A percentile compares a stretch with the other conserved stretches of the same genome.
Conservation (phyloP, 2,888 invertebrate genomes). For the Leucophenga maculata region DNA sequence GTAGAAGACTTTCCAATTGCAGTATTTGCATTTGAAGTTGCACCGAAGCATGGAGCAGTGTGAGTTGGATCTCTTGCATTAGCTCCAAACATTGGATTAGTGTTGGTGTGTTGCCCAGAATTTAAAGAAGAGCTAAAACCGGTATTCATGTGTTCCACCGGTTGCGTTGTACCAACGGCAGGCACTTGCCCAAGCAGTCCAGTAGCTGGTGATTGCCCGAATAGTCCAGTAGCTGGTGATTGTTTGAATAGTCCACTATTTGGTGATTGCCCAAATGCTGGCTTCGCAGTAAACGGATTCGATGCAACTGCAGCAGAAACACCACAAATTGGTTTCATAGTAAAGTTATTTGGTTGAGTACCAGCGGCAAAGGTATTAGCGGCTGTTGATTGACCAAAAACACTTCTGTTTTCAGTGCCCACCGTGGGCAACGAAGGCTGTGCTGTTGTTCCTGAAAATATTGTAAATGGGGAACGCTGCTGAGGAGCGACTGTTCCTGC, state of each 20-base stretch:
- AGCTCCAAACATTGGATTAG: constrained; percentile 61
- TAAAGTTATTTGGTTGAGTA: constrained; percentile 76
- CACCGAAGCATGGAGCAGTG: constrained; percentile 68
- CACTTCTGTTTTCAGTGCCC: constrained; percentile 75
- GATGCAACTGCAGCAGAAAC: constrained; percentile 61
- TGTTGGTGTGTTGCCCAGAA: constrained; percentile 48
- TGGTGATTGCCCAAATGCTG: constrained; percentile 74
- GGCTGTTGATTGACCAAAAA: constrained; percentile 73
- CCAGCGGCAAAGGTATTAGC: constrained; percentile 74
- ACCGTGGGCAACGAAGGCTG: constrained; percentile 72
- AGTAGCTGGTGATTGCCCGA: constrained; percentile 73
- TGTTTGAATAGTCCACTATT: no score
- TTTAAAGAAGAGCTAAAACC: constrained; percentile 68
- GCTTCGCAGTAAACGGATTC: constrained; percentile 69
- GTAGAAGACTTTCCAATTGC: constrained; percentile 65
- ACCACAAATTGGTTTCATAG: constrained; percentile 77
- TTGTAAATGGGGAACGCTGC: constrained; percentile 61
- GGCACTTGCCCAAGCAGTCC: constrained; percentile 74
- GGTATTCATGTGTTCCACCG: constrained; percentile 65
- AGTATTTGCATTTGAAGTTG: constrained; percentile 59
- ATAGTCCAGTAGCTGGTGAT: no score
- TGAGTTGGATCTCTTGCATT: constrained; percentile 72
- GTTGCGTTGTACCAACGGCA: constrained; percentile 75
- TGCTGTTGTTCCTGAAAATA: constrained; percentile 74
- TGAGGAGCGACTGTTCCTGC: constrained; percentile 74